Evolutionary conservation across 2,113 vertebrate genomes (phyloP), one percentile per base, ranked within the genome.

Genomic region (Corynorhinus townsendii): DNA sequence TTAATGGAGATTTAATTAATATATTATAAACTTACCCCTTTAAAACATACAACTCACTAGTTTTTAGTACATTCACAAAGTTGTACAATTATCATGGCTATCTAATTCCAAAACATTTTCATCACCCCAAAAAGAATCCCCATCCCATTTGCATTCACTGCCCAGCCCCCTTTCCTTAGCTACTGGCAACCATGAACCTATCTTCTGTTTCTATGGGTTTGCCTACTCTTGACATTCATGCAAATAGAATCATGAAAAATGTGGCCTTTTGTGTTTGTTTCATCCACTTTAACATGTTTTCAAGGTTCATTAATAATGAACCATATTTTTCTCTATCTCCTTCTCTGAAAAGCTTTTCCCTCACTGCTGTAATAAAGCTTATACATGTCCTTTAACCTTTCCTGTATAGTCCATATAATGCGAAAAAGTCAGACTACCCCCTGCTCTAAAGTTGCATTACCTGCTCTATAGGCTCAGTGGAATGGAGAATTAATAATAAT

Each of bases 271-370:
- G 49, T 73, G 28, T 76, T 73, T 89, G 20, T 82, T 95, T 92
- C 79, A 71, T 93, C 94, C 69, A 86, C 68, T 93, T 93, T 86
- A 56, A 28, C 33, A 24, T 62, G 16, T 77, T 95, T 95, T 94
- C 54, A 73, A 83, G 54, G 35, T 89, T 94, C 59, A 49, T 75
- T 71, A 7, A 15, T 81, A 45, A 81, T 88, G 77, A 95, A 19
- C 73, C 35, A 79, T 24, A 47, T 66, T 89, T 89, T 89, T 64
- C 69, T 87, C 82, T 49, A 35, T 96, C 49, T 94, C n/a, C 30
- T 76, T 86, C 95, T 79, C 30, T 81, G 54, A 76, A 93, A 91
- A 88, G 1, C 1, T 83, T 94, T 84, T 79, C 38, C 24, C 26
- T 86, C 20, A 15, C 24, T 89, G 43, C 11, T 26, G 4, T 3